A percentile compares a stretch with the other conserved stretches of the same genome.
Evolutionary conservation across 2,888 invertebrate species (phyloP).

Genomic region (Netelia melanura): DNA sequence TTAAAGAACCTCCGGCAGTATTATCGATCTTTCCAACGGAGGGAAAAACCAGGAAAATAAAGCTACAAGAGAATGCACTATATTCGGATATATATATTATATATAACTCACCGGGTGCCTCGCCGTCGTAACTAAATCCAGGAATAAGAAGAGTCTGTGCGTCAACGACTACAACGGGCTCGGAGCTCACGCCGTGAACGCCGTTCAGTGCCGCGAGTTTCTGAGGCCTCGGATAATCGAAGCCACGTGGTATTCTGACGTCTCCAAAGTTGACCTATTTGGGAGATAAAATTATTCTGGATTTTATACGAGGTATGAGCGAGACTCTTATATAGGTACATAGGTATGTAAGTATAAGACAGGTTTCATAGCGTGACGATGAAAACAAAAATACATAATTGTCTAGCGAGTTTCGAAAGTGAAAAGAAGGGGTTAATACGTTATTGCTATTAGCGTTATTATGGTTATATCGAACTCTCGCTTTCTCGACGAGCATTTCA

Average conservation of each 20-base stretch:
- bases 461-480: conserved; percentile 30
- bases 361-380: too few species aligned
- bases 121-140: conserved; percentile 96
- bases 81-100: conserved; percentile 12
- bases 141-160: conserved; percentile 96
- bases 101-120: conserved; percentile 93
- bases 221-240: conserved; percentile 94
- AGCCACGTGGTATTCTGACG: conserved; percentile 91
- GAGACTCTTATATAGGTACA: not conserved
- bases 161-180: conserved; percentile 95
- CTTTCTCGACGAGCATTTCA: conserved; percentile 46
- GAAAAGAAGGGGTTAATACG: not conserved
- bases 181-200: conserved; percentile 94
- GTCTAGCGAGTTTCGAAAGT: conserved; percentile 21
- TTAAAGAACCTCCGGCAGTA: not conserved
- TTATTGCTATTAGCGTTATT: not conserved
- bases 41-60: not conserved
- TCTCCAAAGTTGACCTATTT: conserved; percentile 95
- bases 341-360: too few species aligned
- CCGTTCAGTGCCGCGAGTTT: conserved; percentile 91
- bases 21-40: too few species aligned
- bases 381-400: not conserved
- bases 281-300: conserved; percentile 15
- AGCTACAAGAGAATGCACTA: conserved; percentile 13
- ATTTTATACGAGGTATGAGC: not conserved